A percentile compares a stretch with the other conserved stretches of the same genome.
These are phyloP conservation scores for Fulica atra DNA, from an alignment of 2,113 vertebrate species.

Conservation along the genomic window DNA sequence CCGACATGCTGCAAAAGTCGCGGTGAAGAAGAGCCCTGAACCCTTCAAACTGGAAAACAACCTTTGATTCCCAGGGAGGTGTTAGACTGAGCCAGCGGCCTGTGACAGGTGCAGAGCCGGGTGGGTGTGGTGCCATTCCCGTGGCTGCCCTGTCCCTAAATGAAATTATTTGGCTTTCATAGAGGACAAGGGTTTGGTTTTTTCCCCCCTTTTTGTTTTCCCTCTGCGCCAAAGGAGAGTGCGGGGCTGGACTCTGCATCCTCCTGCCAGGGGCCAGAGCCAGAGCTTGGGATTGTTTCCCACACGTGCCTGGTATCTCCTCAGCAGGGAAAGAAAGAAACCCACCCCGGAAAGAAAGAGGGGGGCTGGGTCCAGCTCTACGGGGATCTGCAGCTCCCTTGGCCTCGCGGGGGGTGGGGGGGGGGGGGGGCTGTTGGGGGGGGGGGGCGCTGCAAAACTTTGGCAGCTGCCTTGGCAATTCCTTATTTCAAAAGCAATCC, in stretches of 20 bases:
- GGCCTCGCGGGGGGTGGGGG: not conserved
- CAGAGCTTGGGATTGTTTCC: not conserved
- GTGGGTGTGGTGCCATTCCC: not conserved
- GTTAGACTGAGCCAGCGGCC: fast-evolving
- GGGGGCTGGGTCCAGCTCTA: not conserved
- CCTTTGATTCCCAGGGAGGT: not conserved
- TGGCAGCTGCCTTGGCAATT: not conserved
- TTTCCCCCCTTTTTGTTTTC: not conserved
- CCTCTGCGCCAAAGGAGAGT: not conserved
- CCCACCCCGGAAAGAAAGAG: not conserved
- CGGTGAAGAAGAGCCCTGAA: not conserved
- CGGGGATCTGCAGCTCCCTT: not conserved
- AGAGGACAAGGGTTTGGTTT: not conserved
- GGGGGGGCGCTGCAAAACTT: not conserved
- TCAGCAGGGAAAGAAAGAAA: not conserved
- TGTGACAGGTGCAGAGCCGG: fast-evolving
- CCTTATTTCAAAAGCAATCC: not conserved
- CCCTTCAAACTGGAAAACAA: too few species aligned
- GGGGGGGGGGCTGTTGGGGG: not conserved
- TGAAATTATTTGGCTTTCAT: not conserved
- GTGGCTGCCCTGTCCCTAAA: not conserved
- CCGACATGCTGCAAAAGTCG: fast-evolving
- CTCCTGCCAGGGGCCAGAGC: not conserved
- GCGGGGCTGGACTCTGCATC: not conserved
- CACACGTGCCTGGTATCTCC: not conserved